phyloP scores from a whole-genome alignment of 2,113 vertebrate species.

The Rhabdornis inornatus region DNA sequence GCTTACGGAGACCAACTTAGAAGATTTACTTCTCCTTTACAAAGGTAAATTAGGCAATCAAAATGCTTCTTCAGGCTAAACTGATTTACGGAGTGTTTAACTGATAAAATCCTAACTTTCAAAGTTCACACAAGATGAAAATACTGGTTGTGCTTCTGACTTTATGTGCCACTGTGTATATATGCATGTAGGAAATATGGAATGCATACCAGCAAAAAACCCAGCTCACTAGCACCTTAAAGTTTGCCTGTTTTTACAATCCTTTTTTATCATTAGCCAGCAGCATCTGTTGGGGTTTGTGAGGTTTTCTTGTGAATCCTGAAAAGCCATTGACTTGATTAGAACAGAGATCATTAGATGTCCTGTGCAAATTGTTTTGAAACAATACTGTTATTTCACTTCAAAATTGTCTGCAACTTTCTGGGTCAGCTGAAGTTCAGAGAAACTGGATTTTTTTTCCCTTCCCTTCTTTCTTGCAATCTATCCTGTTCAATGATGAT shows the following conservation, averaged over 20 bases:
- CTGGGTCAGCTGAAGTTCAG: not conserved
- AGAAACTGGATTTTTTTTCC: not conserved
- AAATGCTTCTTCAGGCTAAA: conserved; percentile 75
- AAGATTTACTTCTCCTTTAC: conserved; percentile 76
- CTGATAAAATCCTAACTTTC: conserved; percentile 65
- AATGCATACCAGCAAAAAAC: not conserved
- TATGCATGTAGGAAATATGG: not conserved
- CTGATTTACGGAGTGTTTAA: conserved; percentile 69
- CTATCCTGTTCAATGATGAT: not conserved
- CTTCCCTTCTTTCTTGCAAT: not conserved
- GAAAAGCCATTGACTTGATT: not conserved
- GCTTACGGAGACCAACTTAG: conserved; percentile 74
- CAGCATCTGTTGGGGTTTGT: not conserved
- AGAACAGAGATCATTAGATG: not conserved
- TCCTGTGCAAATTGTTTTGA: not conserved
- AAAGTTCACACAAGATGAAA: conserved; percentile 44
- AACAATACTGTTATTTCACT: not conserved
- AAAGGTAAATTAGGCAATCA: conserved; percentile 82
- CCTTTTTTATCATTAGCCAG: not conserved
- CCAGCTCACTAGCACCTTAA: not conserved
- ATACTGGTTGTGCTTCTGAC: not conserved
- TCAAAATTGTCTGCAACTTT: not conserved
- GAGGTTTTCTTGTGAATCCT: not conserved
- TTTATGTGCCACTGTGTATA: not conserved
- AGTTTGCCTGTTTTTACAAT: not conserved